Evolutionary conservation across 1,140 invertebrate genomes (phyloP).

Genomic region (Platorchestia sp.): DNA sequence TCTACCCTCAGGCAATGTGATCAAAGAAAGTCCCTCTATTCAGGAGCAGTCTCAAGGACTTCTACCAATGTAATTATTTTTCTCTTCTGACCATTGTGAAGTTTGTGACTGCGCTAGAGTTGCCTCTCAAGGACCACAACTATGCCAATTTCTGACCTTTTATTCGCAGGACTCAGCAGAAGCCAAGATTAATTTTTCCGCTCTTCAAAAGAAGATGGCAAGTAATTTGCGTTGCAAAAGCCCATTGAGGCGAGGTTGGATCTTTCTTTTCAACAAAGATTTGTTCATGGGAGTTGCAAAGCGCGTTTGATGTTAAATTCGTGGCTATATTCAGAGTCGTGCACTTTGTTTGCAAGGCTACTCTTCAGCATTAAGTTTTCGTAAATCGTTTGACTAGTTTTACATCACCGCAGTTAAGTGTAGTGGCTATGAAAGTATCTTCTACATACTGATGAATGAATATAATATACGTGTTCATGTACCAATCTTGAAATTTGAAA

Average conservation of each 20-base stretch:
- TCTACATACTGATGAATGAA: neutral
- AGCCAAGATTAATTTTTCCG: constrained; percentile 41
- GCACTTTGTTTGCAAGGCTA: neutral
- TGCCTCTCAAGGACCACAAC: constrained; percentile 34
- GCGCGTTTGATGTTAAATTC: neutral
- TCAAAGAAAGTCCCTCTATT: neutral
- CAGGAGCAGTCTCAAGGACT: neutral
- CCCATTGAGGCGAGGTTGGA: neutral
- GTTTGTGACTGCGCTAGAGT: neutral
- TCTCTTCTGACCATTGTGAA: constrained; percentile 2
- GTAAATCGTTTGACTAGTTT: neutral
- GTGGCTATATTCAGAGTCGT: neutral
- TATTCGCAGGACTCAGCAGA: neutral
- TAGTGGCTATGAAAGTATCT: neutral
- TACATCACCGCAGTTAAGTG: neutral
- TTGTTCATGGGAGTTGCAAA: neutral
- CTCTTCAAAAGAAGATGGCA: neutral
- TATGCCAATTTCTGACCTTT: constrained; percentile 47
- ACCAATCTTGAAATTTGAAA: too few species aligned
- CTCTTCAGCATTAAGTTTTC: neutral
- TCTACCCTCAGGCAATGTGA: neutral
- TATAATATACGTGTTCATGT: neutral
- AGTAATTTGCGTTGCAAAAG: constrained; percentile 12
- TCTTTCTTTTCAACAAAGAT: neutral
- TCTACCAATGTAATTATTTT: constrained; percentile 39